Conservation (phyloP, 2,797 vertebrate species). For the Liparis tanakae region DNA sequence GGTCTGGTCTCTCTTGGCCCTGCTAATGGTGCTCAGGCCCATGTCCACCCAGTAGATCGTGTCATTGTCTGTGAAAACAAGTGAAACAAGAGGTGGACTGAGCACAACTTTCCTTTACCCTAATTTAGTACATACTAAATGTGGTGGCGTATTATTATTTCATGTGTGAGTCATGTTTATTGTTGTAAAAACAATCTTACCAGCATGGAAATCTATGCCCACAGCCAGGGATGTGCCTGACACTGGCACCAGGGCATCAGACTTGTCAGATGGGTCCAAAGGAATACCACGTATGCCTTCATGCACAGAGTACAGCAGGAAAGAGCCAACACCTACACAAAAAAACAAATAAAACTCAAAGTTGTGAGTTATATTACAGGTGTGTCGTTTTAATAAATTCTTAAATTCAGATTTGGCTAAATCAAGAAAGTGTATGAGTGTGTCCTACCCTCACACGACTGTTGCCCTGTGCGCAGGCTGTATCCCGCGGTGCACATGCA, state of each 20-base stretch:
- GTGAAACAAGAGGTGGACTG: not conserved
- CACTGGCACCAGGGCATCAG: slow-evolving; percentile 93
- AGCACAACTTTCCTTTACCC: not conserved
- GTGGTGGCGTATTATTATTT: not conserved
- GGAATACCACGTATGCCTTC: slow-evolving; percentile 97
- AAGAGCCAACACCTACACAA: slow-evolving; percentile 92
- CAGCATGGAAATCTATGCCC: slow-evolving; percentile 97
- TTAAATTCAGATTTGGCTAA: not conserved
- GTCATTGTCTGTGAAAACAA: slow-evolving; percentile 86
- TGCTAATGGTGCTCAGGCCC: slow-evolving; percentile 95
- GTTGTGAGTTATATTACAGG: not conserved
- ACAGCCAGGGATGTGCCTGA: slow-evolving; percentile 95
- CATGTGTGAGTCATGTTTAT: not conserved
- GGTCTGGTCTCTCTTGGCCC: slow-evolving; percentile 94
- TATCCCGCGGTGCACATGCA: slow-evolving; percentile 98
- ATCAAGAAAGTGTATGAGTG: slow-evolving; percentile 6
- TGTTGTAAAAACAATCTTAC: slow-evolving; percentile 69
- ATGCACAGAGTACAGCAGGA: slow-evolving; percentile 95
- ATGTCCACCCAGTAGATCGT: slow-evolving; percentile 98
- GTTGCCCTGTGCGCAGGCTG: slow-evolving; percentile 92
- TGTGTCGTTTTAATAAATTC: not conserved
- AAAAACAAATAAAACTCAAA: not conserved
- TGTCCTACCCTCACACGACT: slow-evolving; percentile 95
- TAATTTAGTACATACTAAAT: not conserved
- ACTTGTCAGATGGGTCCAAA: slow-evolving; percentile 94